Conservation (phyloP, 2,888 invertebrate species). For the Torymus auratus region DNA sequence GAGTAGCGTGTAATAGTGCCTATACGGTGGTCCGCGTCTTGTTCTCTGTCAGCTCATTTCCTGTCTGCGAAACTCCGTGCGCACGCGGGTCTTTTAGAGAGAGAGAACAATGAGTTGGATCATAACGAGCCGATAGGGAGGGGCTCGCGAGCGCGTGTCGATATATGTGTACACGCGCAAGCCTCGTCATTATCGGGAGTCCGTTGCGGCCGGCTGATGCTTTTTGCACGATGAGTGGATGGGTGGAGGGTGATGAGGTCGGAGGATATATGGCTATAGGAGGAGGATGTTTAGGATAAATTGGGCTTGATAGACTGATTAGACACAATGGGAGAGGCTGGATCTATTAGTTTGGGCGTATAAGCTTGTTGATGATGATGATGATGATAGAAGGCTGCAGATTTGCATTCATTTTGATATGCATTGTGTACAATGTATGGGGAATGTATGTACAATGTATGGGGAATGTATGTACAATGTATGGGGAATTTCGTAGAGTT, state of each 20-base stretch:
- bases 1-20: too few relatives aligned
- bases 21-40: neutral
- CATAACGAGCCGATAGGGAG: constrained; percentile 39
- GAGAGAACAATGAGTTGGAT: constrained; percentile 49
- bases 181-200: constrained; percentile 43
- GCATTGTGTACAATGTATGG: too few relatives aligned
- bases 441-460: too few relatives aligned
- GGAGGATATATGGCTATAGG: neutral
- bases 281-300: constrained; percentile 44
- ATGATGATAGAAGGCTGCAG: too few relatives aligned
- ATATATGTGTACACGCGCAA: neutral
- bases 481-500: too few relatives aligned
- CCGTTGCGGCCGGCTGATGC: neutral
- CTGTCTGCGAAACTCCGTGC: constrained; percentile 4
- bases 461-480: too few relatives aligned
- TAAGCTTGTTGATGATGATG: too few relatives aligned
- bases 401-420: too few relatives aligned
- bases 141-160: too few relatives aligned
- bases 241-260: too few relatives aligned
- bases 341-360: constrained; percentile 33
- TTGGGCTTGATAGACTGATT: constrained; percentile 40
- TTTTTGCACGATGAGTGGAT: too few relatives aligned
- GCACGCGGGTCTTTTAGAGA: neutral
- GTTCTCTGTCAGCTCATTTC: constrained; percentile 13
- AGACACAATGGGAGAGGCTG: neutral